Base-by-base conservation (phyloP, 2,797 vertebrate genomes). In the Sciurus carolinensis region DNA sequence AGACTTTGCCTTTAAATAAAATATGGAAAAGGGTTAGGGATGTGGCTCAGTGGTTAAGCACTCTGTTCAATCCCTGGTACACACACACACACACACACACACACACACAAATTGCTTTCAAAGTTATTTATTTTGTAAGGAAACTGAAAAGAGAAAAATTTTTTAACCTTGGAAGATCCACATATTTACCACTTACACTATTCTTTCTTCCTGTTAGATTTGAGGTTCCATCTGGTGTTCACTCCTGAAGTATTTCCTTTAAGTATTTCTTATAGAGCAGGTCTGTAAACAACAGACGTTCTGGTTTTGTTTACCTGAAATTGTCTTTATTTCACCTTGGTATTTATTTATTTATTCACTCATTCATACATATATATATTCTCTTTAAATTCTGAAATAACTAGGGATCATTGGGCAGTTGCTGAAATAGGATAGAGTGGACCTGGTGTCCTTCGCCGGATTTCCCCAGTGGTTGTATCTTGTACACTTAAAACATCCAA, bases 121-220 rank as follows among this genome's bases (percentile, higher is more conserved):
- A 87, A 18, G 67, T 82, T 24, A 50, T 22, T 81, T 86, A 42
- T 79, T 57, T 72, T 83, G 72, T 52, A 52, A 69, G 77, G n/a
- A 87, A 76, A 88, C 52, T 88, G 71, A 92, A 28, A 82, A n/a
- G 50, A 17, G 72, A 36, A 89, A 94, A 84, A 33, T 42, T 10
- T 26, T 39, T 44, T 26, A 54, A 9, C 85, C 64, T 72, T 75
- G 71, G 79, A 67, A n/a, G 86, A 84, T 79, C 20, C 44, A 72
- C 36, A 72, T 92, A 71, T 84, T 84, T 89, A 83, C 20, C 62
- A 77, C 76, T 95, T 92, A 76, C 15, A 93, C 24, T 81, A 90
- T 67, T 80, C 39, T 66, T 93, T 42, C n/a, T 91, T 82, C 26
- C 39, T 83, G 7, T 81, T 73, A 57, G n/a, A 73, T 62, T 77